These are phyloP conservation scores for Tryphoninae sp. DNA, from an alignment of 2,888 invertebrate species.

Conservation along the genomic window DNA sequence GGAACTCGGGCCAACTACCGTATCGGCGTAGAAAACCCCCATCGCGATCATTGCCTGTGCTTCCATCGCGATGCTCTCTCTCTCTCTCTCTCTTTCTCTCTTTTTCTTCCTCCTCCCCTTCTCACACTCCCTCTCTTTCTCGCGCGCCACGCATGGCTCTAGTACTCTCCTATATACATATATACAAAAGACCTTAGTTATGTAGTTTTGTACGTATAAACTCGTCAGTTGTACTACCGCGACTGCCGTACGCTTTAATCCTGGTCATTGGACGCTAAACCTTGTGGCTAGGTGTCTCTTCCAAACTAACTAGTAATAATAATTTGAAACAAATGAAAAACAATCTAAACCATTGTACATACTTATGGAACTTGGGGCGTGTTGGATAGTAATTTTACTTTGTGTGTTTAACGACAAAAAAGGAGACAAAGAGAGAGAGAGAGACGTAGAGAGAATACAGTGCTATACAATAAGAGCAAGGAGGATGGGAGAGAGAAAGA, in stretches of 20 bases:
- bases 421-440: conserved; percentile 25
- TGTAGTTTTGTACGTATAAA: background rate
- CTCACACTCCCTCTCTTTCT: conserved; percentile 12
- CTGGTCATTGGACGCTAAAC: background rate
- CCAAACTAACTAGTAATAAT: background rate
- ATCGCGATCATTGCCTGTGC: conserved; percentile 59
- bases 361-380: conserved; percentile 8
- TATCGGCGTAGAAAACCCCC: conserved; percentile 60
- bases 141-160: conserved; percentile 49
- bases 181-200: background rate
- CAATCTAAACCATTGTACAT: background rate
- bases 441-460: conserved; percentile 12
- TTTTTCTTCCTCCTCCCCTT: conserved; percentile 19
- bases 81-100: background rate
- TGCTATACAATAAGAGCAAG: background rate
- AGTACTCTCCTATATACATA: conserved; percentile 5
- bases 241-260: background rate
- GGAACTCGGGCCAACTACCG: conserved; percentile 65
- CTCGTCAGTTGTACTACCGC: background rate
- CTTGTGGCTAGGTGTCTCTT: background rate
- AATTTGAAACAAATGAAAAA: background rate
- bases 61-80: conserved; percentile 42
- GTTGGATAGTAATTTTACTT: conserved; percentile 19
- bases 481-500: conserved; percentile 18
- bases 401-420: conserved; percentile 14